Evolutionary conservation across 2,888 invertebrate genomes (phyloP).

Genomic region (Silvanus unidentatus): DNA sequence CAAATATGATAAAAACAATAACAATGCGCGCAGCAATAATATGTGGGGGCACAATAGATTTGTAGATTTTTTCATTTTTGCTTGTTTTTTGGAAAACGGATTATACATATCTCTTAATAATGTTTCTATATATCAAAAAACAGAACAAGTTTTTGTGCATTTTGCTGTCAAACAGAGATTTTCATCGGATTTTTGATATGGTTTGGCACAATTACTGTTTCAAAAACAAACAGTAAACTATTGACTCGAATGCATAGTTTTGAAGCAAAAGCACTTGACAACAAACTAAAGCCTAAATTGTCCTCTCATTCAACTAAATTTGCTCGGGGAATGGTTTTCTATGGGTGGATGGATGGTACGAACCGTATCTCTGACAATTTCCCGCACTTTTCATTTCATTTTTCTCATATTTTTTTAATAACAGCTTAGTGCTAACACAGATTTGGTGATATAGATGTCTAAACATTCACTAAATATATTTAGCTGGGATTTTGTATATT

Average conservation of each 20-base stretch:
- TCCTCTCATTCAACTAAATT: not conserved
- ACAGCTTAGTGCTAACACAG: conserved; percentile 35
- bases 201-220: too few relatives aligned
- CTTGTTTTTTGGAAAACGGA: too few relatives aligned
- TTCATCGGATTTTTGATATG: too few relatives aligned
- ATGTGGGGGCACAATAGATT: too few relatives aligned
- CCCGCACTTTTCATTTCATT: conserved; percentile 13
- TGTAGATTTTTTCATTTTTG: conserved; percentile 12
- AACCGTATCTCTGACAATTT: conserved; percentile 28
- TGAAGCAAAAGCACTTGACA: not conserved
- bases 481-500: conserved; percentile 33
- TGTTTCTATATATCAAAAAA: too few relatives aligned
- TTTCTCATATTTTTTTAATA: conserved; percentile 8
- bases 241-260: too few relatives aligned
- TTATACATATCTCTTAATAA: too few relatives aligned
- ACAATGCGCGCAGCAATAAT: conserved; percentile 30
- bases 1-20: conserved; percentile 43
- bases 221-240: too few relatives aligned
- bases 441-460: conserved; percentile 37
- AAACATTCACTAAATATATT: conserved; percentile 35
- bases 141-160: too few relatives aligned
- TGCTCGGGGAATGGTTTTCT: not conserved
- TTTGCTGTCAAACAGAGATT: too few relatives aligned
- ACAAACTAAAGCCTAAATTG: not conserved
- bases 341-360: not conserved